A percentile compares a stretch with the other conserved stretches of the same genome.
These are phyloP conservation scores for Erythrocercus mccallii DNA, from an alignment of 2,113 vertebrate species.

Conservation along the genomic window DNA sequence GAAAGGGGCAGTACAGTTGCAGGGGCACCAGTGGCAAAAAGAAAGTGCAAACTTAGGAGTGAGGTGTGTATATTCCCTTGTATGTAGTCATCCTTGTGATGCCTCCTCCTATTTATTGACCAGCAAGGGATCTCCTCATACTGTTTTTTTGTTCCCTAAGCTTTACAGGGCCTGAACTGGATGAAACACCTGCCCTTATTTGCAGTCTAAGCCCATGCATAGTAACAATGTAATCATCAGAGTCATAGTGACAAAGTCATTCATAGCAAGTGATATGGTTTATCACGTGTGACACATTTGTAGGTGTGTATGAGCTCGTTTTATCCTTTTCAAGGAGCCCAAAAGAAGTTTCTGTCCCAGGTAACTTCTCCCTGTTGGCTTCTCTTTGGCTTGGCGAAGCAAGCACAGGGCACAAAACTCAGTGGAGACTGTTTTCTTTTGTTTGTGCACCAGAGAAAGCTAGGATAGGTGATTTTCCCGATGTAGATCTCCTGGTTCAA, in stretches of 20 bases:
- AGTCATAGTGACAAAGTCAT: not conserved
- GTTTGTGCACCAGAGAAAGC: not conserved
- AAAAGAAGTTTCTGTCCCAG: not conserved
- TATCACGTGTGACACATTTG: rapidly evolving
- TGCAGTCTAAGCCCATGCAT: not conserved
- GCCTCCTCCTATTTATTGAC: not conserved
- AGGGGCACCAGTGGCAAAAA: not conserved
- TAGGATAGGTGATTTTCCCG: not conserved
- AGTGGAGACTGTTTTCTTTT: not conserved
- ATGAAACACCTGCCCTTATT: not conserved
- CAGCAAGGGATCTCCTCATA: not conserved
- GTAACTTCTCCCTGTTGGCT: not conserved
- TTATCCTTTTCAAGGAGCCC: not conserved
- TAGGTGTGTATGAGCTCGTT: not conserved
- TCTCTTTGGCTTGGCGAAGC: not conserved
- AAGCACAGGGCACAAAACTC: not conserved
- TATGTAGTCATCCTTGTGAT: not conserved
- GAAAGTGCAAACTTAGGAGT: not conserved
- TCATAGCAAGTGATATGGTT: not conserved
- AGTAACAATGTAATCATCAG: not conserved
- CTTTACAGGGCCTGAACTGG: not conserved
- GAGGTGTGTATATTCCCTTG: not conserved
- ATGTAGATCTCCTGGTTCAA: not conserved
- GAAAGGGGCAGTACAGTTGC: not conserved
- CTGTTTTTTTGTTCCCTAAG: not conserved